Base-by-base conservation (phyloP, 2,113 vertebrate genomes). In the Menura novaehollandiae region DNA sequence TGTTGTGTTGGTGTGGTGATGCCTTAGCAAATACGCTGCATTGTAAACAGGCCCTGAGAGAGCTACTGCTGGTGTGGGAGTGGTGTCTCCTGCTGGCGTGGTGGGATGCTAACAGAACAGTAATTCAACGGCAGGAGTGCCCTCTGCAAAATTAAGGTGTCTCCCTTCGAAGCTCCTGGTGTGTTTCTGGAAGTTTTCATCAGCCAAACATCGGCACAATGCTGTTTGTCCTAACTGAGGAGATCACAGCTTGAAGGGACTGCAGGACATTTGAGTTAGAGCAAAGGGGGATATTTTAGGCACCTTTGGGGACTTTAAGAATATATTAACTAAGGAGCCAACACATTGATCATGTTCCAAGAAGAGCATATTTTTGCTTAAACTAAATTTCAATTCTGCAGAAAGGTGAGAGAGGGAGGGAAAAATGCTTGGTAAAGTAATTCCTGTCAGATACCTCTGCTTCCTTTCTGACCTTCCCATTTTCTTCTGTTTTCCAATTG, bases 101-200 rank as follows among this genome's bases (percentile, higher is more conserved):
- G 74, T 92, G 91, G 73, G 67, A 53, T 59, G 47, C n/a, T 55
- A 67, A 44, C 52, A 67, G 88, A 85, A 26, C 52, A 87, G 77
- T 77, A 91, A 77, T 87, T 96, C 90, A 62, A 59, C 74, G 85
- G 68, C 81, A 93, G 78, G 85, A 88, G 78, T 67, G 56, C 69
- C 39, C 47, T 74, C 26, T 74, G 10, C 64, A 74, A 93, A 96
- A 89, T 78, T 91, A 93, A 37, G 52, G 5, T 24, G n/a, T 85
- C 81, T 88, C 51, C 35, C 43, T 87, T 89, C 88, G 64, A 64
- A 84, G 16, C 21, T 91, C 53, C 59, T 91, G 68, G 53, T 68
- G 64, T 81, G 37, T 66, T 89, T 93, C 85, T 78, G 56, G 69
- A 94, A 81, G 78, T 88, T 95, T 93, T 66, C 51, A 27, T 88